Evolutionary conservation across 2,797 vertebrate genomes (phyloP).

Genomic region (Pseudocheirus occidentalis): DNA sequence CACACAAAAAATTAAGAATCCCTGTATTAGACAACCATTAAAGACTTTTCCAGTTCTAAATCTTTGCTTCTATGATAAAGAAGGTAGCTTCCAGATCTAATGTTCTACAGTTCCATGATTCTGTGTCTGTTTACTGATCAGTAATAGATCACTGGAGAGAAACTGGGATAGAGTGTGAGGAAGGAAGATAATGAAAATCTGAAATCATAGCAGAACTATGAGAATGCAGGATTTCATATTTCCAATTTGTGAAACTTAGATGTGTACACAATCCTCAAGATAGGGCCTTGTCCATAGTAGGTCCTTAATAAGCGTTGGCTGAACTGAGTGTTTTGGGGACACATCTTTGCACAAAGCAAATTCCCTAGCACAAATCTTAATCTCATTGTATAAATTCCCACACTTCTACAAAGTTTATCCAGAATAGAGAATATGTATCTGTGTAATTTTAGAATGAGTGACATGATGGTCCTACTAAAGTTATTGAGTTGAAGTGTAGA

Average conservation of each 20-base stretch:
- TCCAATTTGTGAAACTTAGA: not conserved
- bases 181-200: not conserved
- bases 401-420: not conserved
- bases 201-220: not conserved
- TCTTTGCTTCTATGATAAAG: not conserved
- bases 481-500: not conserved
- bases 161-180: not conserved
- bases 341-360: not conserved
- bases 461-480: not conserved
- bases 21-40: not conserved
- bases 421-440: not conserved
- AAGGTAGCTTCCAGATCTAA: not conserved
- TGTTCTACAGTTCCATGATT: not conserved
- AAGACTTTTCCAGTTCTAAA: not conserved
- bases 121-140: not conserved
- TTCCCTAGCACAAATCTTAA: not conserved
- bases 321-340: not conserved
- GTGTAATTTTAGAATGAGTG: not conserved
- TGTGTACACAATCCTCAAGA: not conserved
- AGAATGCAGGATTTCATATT: not conserved
- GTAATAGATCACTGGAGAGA: not conserved
- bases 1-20: not conserved
- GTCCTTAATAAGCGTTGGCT: not conserved
- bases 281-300: not conserved
- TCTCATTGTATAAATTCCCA: not conserved